Percentiles rank a stretch among this genome's conserved stretches.
Conservation (phyloP, 2,113 vertebrate species). For the Genyomyrus donnyi region DNA sequence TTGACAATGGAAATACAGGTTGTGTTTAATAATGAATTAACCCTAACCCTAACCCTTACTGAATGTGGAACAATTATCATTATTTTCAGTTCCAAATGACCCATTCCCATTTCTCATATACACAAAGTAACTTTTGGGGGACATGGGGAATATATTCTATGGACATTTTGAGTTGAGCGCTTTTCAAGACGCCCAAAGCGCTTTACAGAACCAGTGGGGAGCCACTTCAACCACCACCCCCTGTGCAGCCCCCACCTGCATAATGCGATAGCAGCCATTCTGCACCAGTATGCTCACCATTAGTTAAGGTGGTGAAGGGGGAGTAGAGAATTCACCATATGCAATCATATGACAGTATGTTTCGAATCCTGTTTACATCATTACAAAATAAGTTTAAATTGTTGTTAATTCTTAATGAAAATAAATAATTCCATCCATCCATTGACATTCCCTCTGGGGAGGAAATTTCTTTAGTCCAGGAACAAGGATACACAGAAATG, state of each 20-base stretch:
- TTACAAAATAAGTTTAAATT: not conserved
- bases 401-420: not conserved
- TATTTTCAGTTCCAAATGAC: not conserved
- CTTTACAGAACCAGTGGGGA: no score
- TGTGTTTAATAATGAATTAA: not conserved
- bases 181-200: no score
- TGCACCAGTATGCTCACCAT: no score
- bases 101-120: not conserved
- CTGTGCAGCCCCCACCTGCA: no score
- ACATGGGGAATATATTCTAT: not conserved
- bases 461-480: not conserved
- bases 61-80: constrained; percentile 23
- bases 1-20: not conserved
- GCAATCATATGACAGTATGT: not conserved
- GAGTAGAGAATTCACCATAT: no score
- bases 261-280: no score
- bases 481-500: not conserved
- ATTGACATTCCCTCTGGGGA: not conserved
- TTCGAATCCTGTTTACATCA: not conserved
- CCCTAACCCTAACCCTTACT: constrained; percentile 8
- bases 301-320: no score
- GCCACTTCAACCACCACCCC: no score
- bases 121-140: not conserved
- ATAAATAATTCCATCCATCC: not conserved
- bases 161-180: not conserved